Conservation (phyloP, 2,113 vertebrate genomes). For the Thymallus thymallus region DNA sequence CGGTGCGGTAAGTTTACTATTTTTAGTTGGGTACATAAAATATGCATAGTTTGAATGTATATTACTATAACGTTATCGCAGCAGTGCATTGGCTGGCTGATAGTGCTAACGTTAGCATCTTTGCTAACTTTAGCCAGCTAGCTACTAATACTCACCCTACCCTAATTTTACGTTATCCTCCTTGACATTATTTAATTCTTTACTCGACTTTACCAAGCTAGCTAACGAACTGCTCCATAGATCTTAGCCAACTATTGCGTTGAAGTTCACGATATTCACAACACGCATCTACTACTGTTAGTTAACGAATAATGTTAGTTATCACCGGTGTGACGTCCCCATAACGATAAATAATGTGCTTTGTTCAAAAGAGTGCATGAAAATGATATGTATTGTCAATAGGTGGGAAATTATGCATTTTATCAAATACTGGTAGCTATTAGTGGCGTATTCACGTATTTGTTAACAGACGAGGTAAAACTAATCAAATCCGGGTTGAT, state of each 20-base stretch:
- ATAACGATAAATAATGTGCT: background rate
- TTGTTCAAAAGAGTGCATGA: background rate
- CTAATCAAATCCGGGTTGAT: background rate
- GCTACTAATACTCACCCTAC: too few species aligned
- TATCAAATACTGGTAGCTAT: background rate
- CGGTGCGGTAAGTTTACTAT: background rate
- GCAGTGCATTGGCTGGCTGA: background rate
- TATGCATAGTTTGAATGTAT: background rate
- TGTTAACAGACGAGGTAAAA: too few species aligned
- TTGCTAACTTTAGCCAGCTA: too few species aligned
- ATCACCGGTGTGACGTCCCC: background rate
- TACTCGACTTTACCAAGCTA: too few species aligned
- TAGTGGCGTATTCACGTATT: background rate
- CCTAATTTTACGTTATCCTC: too few species aligned
- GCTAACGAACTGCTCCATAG: too few species aligned
- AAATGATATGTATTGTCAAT: background rate
- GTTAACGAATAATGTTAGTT: too few species aligned
- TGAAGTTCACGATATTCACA: too few species aligned
- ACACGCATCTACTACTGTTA: too few species aligned
- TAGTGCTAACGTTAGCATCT: background rate
- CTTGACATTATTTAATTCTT: too few species aligned
- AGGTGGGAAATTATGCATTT: background rate
- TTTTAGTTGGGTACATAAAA: background rate
- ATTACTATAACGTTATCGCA: background rate
- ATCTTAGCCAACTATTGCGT: too few species aligned